These are phyloP conservation scores for Sminthurides aquaticus DNA, from an alignment of 2,888 invertebrate genomes.

Conservation along the genomic window DNA sequence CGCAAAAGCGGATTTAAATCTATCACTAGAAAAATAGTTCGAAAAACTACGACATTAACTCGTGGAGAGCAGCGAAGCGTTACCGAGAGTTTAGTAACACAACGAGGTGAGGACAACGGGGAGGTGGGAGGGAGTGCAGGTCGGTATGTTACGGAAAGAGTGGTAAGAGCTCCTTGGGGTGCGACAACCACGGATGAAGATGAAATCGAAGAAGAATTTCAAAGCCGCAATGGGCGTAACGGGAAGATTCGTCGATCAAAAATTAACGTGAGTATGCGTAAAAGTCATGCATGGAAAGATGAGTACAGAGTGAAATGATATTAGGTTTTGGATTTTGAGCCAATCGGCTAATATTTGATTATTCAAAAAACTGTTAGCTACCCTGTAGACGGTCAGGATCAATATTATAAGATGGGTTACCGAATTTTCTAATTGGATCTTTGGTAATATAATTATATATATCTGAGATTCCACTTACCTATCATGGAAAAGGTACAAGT, in stretches of 20 bases:
- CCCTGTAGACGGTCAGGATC: no score
- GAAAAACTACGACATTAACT: conserved; percentile 80
- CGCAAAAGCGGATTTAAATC: conserved; percentile 70
- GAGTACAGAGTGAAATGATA: no score
- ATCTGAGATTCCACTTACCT: no score
- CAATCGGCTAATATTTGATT: no score
- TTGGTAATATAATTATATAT: no score
- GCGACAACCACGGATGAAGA: conserved; percentile 35
- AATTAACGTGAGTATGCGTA: neutral
- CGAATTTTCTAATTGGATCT: no score
- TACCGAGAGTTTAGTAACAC: conserved; percentile 54
- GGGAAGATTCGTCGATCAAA: neutral
- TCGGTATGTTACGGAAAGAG: conserved; percentile 32
- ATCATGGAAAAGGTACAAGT: no score
- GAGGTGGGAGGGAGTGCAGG: conserved; percentile 34
- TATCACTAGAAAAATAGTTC: conserved; percentile 76
- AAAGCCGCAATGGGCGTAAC: neutral
- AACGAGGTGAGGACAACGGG: conserved; percentile 36
- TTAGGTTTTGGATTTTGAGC: no score
- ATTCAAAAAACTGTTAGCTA: no score
- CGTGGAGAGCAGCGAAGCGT: conserved; percentile 73
- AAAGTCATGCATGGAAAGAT: no score
- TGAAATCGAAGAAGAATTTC: conserved; percentile 30
- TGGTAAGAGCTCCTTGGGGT: conserved; percentile 36
- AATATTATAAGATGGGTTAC: no score